Conservation (phyloP, 2,797 vertebrate species). For the Remorina albescens region DNA sequence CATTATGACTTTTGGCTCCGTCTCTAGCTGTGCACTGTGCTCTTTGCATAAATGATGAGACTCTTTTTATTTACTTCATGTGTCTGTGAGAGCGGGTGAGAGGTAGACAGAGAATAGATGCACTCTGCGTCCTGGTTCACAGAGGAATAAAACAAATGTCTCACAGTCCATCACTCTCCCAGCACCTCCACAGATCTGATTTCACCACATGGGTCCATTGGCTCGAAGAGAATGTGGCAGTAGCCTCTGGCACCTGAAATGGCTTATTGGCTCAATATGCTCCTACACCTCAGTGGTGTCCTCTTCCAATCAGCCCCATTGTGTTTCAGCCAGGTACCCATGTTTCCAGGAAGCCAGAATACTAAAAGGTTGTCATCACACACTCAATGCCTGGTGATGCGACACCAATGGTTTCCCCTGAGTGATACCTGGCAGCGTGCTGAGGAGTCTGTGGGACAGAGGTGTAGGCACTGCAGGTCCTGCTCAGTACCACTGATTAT, state of each 20-base stretch:
- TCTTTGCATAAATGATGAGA: constrained; percentile 44
- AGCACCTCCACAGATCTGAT: constrained; percentile 55
- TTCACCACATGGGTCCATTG: constrained; percentile 38
- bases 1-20: constrained; percentile 75
- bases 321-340: constrained; percentile 59
- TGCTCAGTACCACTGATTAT: constrained; percentile 73
- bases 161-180: constrained; percentile 44
- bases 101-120: constrained; percentile 29
- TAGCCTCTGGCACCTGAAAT: constrained; percentile 62
- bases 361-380: constrained; percentile 63
- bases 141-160: constrained; percentile 40
- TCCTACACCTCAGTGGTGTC: constrained; percentile 52
- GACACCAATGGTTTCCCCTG: constrained; percentile 74
- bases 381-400: constrained; percentile 66
- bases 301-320: constrained; percentile 52
- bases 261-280: constrained; percentile 41
- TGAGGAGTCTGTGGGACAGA: constrained; percentile 51
- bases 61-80: constrained; percentile 39
- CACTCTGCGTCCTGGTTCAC: constrained; percentile 11
- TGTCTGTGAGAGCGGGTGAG: constrained; percentile 14
- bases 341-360: constrained; percentile 57
- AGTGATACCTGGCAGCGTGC: constrained; percentile 67
- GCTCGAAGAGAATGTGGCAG: constrained; percentile 40
- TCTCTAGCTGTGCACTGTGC: constrained; percentile 50
- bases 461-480: constrained; percentile 51